Base-by-base conservation (phyloP, 2,888 invertebrate genomes). In the Plutella xylostella region DNA sequence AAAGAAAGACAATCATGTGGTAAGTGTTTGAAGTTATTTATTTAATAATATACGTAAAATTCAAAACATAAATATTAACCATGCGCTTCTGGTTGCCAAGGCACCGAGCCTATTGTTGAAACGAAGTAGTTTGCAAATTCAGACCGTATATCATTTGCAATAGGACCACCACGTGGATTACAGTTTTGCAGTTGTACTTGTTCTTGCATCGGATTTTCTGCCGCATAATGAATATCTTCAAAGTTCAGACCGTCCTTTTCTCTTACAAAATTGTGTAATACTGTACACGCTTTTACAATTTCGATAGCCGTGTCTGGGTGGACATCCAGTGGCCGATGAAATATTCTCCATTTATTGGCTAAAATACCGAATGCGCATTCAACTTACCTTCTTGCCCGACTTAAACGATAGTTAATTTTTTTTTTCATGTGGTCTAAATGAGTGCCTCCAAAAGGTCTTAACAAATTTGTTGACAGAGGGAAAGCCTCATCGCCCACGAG, bases 401-500 rank as follows among this genome's bases (percentile, higher is more conserved):
- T 12, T 21, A 43, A 17, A 19, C 43, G 17, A 31, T 42, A 42
- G 42, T 42, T 42, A 25, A 20, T 21, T 20, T 39, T 45, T 46
- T 14, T 45, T 48, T 49, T 50, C 43, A 25, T 25, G 25, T 46
- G 20, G 12, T 30, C 37, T 40, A 56, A 50, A 45, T 55, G 47
- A 50, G 46, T 52, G 47, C 59, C 54, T 40, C 53, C 56, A 50
- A 54, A 60, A 20, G 60, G 56, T 46, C 55, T 45, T 42, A 61
- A 42, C 18, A 58, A 35, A 51, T 58, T 48, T 25, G 48, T 47
- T 42, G 48, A 43, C 40, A 62, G 45, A 22, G 49, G 45, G 47
- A 61, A 60, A 19, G 52, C 58, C 47, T 57, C 58, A 51, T 59
- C 56, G 15, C 58, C 60, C 28, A 62, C 45, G 28, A 66, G 37